A percentile compares a stretch with the other conserved stretches of the same genome.
Conservation (phyloP, 64 coral and sea anemone genomes). For the Porites lutea region DNA sequence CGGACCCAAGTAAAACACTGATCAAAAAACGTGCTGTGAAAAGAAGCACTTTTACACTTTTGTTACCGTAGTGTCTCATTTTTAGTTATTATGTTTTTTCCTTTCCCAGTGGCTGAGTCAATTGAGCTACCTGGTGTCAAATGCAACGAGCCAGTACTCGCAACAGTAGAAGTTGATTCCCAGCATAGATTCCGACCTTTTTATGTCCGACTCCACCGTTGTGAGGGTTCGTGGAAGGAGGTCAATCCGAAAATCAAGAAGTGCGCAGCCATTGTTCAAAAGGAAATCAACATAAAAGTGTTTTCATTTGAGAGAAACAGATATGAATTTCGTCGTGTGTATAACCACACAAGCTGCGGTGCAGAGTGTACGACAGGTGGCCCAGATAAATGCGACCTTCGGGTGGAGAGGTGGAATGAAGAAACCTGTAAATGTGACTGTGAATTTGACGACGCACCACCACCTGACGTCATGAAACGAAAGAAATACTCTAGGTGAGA, state of each 20-base stretch:
- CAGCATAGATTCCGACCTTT: constrained; percentile 46
- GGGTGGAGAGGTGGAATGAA: constrained; percentile 41
- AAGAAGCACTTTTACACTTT: too few species aligned
- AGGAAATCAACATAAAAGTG: constrained; percentile 11
- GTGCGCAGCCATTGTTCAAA: constrained; percentile 17
- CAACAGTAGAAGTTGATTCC: constrained; percentile 57
- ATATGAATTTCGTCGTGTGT: not conserved
- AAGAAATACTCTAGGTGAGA: constrained; percentile 50
- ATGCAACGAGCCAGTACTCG: constrained; percentile 32
- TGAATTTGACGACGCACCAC: not conserved
- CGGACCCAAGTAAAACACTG: too few species aligned
- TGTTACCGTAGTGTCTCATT: too few species aligned
- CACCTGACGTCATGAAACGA: constrained; percentile 30
- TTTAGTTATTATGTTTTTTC: not conserved
- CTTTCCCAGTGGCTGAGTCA: not conserved
- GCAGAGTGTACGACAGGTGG: not conserved
- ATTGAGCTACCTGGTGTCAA: not conserved
- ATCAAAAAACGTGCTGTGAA: too few species aligned
- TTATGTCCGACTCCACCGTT: constrained; percentile 56
- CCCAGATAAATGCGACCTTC: not conserved
- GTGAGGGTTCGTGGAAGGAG: constrained; percentile 29
- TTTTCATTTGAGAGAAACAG: not conserved
- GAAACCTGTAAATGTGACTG: constrained; percentile 49
- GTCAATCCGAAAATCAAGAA: constrained; percentile 10
- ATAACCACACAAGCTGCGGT: constrained; percentile 65